phyloP scores from a whole-genome alignment of 2,888 invertebrate species.

The Acleris holmiana region DNA sequence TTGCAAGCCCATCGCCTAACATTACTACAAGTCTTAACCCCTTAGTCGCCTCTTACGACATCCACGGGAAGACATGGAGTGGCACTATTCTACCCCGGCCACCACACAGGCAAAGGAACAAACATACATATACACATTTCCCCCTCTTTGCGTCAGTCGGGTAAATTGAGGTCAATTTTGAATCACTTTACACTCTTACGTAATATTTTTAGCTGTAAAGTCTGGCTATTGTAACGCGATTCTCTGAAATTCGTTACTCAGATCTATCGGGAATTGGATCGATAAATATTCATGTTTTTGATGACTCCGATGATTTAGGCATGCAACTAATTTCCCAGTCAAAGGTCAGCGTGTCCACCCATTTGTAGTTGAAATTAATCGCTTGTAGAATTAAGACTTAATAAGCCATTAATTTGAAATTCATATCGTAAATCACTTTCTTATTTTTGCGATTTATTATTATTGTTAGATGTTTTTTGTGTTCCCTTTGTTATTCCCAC shows the following conservation, averaged over 20 bases:
- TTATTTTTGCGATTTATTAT: slow-evolving; percentile 7
- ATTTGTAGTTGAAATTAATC: slow-evolving; percentile 32
- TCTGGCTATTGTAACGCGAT: slow-evolving; percentile 10
- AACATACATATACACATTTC: too few relatives aligned
- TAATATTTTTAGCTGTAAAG: slow-evolving; percentile 10
- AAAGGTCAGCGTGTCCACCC: slow-evolving; percentile 25
- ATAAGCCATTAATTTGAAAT: slow-evolving; percentile 31
- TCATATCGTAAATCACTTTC: slow-evolving; percentile 29
- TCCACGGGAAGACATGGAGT: too few relatives aligned
- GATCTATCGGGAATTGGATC: slow-evolving; percentile 10
- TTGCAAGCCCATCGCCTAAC: too few relatives aligned
- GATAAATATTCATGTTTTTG: slow-evolving; percentile 21
- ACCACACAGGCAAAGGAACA: too few relatives aligned
- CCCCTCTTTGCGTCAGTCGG: too few relatives aligned
- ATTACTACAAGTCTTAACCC: too few relatives aligned
- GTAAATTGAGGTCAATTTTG: too few relatives aligned
- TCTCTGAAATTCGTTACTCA: slow-evolving; percentile 22
- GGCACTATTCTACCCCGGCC: too few relatives aligned
- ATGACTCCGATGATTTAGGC: slow-evolving; percentile 23
- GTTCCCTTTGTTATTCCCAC: not conserved
- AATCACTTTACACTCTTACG: not conserved
- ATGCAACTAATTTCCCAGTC: slow-evolving; percentile 27
- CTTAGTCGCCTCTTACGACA: too few relatives aligned
- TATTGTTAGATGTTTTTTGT: not conserved
- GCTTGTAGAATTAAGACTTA: slow-evolving; percentile 29